Conservation (phyloP, 2,888 invertebrate species). For the Escarpia spicata region DNA sequence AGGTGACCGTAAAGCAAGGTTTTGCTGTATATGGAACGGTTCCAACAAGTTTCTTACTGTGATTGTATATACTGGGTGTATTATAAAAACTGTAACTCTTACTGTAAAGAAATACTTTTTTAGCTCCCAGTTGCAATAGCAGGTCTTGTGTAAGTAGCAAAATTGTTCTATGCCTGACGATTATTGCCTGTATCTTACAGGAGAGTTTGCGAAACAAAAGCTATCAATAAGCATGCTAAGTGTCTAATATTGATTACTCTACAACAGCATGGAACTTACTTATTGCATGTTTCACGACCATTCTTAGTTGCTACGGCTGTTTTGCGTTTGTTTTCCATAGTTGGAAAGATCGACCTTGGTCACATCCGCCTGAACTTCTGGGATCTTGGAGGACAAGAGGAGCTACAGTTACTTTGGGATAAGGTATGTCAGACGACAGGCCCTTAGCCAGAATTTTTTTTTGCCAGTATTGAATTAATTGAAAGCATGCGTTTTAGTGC, state of each 20-base stretch:
- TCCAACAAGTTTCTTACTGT: no score
- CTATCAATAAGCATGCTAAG: not conserved
- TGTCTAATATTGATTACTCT: not conserved
- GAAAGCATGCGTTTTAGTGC: no score
- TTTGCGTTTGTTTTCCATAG: conserved; percentile 50
- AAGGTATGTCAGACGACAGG: conserved; percentile 74
- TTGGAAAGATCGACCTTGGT: conserved; percentile 93
- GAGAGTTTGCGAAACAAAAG: not conserved
- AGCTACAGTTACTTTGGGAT: conserved; percentile 97
- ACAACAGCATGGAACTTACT: not conserved
- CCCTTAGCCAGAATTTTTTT: not conserved
- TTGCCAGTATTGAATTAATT: conserved; percentile 22
- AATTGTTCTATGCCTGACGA: no score
- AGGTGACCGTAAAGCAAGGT: no score
- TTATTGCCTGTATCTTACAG: not conserved
- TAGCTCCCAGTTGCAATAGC: no score
- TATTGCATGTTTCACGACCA: not conserved
- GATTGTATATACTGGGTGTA: no score
- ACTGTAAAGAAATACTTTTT: no score
- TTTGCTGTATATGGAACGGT: no score
- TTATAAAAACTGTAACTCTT: no score
- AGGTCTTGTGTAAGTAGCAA: no score
- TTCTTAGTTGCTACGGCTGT: no score
- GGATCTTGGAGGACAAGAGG: conserved; percentile 83
- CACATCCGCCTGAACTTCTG: conserved; percentile 95